Percentiles rank a stretch among this genome's conserved stretches.
Conservation (phyloP, 2,797 vertebrate species). For the Coracias cyanogaster region DNA sequence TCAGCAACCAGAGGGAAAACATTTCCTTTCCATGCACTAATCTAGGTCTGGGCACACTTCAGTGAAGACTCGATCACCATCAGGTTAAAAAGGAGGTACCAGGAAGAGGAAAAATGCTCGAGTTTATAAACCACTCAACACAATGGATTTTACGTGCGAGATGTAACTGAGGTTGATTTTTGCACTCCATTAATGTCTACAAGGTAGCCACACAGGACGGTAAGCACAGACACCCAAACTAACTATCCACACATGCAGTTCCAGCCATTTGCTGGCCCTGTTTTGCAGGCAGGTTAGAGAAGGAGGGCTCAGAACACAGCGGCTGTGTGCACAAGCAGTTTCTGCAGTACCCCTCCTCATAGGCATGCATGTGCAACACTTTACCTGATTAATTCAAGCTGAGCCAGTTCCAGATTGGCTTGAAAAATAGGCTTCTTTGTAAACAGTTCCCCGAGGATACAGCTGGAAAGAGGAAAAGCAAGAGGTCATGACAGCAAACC, state of each 20-base stretch:
- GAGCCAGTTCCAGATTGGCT: slow-evolving; percentile 97
- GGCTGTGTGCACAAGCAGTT: neutral
- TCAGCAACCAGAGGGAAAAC: neutral
- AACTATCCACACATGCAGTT: neutral
- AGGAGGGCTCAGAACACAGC: slow-evolving; percentile 23
- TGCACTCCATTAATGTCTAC: neutral
- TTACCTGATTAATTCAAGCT: slow-evolving; percentile 98
- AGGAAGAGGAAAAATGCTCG: neutral
- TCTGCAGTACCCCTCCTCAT: neutral
- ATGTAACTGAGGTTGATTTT: neutral
- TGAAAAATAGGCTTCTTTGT: slow-evolving; percentile 99
- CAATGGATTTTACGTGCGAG: accelerated
- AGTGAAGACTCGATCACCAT: too few species aligned
- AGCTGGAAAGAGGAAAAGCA: slow-evolving; percentile 82
- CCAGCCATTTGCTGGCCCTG: neutral
- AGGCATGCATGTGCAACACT: slow-evolving; percentile 46
- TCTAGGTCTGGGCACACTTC: neutral
- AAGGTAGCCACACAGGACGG: neutral
- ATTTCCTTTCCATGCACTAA: neutral
- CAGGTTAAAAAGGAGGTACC: neutral
- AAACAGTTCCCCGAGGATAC: slow-evolving; percentile 97
- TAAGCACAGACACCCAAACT: neutral
- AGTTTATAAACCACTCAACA: neutral
- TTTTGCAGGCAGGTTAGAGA: neutral
- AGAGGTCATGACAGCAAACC: slow-evolving; percentile 69